Evolutionary conservation across 2,797 vertebrate genomes (phyloP).

Genomic region (Micropoecilia bifurca): DNA sequence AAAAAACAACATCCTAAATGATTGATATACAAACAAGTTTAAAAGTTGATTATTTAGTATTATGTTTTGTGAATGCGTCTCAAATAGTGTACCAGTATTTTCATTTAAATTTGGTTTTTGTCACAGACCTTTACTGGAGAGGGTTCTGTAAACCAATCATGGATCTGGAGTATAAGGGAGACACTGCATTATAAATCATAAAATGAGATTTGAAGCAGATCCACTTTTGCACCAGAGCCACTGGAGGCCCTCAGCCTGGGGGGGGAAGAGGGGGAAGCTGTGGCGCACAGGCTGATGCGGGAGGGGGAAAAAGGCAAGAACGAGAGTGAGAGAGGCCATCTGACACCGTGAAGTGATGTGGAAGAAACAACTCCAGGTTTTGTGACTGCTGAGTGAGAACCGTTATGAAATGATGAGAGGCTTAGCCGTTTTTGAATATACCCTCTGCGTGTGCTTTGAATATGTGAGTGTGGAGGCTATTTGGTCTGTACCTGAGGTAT

Average conservation of each 20-base stretch:
- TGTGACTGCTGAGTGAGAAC: slow-evolving; percentile 49
- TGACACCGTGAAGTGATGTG: slow-evolving; percentile 55
- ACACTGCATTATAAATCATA: slow-evolving; percentile 49
- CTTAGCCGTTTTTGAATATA: slow-evolving; percentile 29
- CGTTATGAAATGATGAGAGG: slow-evolving; percentile 32
- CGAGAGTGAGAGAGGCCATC: slow-evolving; percentile 10
- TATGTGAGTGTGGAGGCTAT: neutral
- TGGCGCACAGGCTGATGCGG: slow-evolving; percentile 43
- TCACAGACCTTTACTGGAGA: slow-evolving; percentile 21
- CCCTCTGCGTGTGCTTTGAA: slow-evolving; percentile 10
- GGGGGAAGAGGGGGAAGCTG: slow-evolving; percentile 23
- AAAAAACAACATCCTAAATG: neutral
- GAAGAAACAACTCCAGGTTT: slow-evolving; percentile 65
- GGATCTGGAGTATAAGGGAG: slow-evolving; percentile 44
- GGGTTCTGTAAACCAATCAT: slow-evolving; percentile 30
- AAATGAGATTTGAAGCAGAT: slow-evolving; percentile 61
- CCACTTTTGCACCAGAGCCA: slow-evolving; percentile 48
- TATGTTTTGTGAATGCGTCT: neutral
- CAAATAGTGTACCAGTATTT: neutral
- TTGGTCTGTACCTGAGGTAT: slow-evolving; percentile 19
- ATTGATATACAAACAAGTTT: neutral
- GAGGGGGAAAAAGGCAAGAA: neutral
- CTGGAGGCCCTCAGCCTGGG: slow-evolving; percentile 48
- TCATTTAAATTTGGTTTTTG: neutral
- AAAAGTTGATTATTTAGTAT: neutral